Evolutionary conservation across 2,797 vertebrate species (phyloP), one percentile per base, ranked within the genome.

Genomic region (Hippocampus kuda): DNA sequence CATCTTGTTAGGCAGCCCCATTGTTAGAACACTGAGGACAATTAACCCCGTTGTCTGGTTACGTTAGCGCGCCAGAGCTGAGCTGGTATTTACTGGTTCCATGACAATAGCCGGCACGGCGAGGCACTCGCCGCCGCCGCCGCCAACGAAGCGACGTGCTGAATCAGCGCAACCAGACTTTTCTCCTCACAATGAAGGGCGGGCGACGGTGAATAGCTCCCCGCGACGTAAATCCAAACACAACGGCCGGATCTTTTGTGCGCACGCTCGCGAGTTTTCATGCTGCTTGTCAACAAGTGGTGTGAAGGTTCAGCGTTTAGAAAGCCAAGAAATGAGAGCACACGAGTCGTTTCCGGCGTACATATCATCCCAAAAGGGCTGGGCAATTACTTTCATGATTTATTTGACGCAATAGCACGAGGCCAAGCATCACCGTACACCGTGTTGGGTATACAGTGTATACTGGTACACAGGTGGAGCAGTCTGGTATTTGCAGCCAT

Each of bases 21-120:
- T n/a, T n/a, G 54, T 57, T 57, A 61, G 6, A 22, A 61, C 2
- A 42, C 20, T 2, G 22, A 64, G 12, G 20, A 64, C 62, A 64
- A 64, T 64, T 44, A 44, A 46, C n/a, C 5, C 10, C 41, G 62
- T 64, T 64, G 41, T 64, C 62, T 16, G 13, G 41, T 69, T 68
- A 72, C 76, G 16, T 81, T 27, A 77, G 74, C 68, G 81, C 79
- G 75, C 42, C 67, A 12, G 42, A 2, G 53, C 77, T 85, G 82
- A 88, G 81, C 74, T 85, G 81, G 79, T 80, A 81, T 85, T 83
- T 79, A 74, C 79, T 73, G 62, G 62, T 64, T 64, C 62, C 79
- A 1, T 67, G 41, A 73, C 73, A 80, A 78, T 68, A 49, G 54
- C 8, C 60, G 5, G 70, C 66, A 72, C 72, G 75, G 74, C 7